Conservation (phyloP, 2,888 invertebrate genomes). For the Acanthopleura granulata region DNA sequence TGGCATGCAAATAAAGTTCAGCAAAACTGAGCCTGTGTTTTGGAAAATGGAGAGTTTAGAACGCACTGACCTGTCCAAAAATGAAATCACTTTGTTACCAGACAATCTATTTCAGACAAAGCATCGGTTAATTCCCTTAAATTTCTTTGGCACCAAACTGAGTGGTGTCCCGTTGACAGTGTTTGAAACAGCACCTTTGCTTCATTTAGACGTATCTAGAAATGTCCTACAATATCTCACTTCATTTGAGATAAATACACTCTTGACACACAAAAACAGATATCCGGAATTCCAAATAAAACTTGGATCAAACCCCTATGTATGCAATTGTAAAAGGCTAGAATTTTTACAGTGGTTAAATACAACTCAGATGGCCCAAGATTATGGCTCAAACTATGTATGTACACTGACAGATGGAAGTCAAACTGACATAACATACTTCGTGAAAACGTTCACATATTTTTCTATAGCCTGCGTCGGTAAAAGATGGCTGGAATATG, state of each 20-base stretch:
- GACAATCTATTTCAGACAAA: not conserved
- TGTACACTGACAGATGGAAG: not conserved
- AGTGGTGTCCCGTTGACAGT: not conserved
- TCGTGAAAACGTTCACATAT: not conserved
- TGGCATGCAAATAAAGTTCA: not conserved
- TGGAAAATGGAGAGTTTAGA: not conserved
- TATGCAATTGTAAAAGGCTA: not conserved
- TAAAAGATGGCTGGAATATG: not conserved
- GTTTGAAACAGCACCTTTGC: not conserved
- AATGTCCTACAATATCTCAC: not conserved
- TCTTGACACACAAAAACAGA: not conserved
- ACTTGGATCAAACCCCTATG: not conserved
- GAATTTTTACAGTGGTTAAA: constrained; percentile 6
- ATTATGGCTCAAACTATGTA: not conserved
- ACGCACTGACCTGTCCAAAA: not conserved
- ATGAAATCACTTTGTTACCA: not conserved
- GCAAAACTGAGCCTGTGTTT: not conserved
- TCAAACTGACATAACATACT: too few relatives aligned
- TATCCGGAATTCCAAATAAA: not conserved
- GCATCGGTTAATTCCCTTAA: not conserved
- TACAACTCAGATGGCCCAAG: not conserved
- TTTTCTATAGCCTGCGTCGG: not conserved
- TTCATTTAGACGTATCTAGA: not conserved
- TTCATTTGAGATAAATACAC: not conserved
- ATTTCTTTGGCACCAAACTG: not conserved